Conservation (phyloP, 2,113 vertebrate species). For the Spizaetus ornatus region DNA sequence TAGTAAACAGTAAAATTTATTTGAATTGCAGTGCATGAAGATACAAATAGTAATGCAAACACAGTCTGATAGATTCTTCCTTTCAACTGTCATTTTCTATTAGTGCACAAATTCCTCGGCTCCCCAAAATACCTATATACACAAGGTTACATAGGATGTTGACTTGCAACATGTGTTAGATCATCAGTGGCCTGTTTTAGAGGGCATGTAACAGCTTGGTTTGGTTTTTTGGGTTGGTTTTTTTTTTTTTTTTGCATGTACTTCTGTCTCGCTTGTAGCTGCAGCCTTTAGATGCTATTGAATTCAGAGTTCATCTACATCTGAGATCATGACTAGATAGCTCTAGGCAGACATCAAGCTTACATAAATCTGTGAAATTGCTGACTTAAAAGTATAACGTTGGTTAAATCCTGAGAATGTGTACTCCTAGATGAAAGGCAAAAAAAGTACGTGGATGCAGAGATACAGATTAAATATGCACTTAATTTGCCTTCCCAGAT, state of each 20-base stretch:
- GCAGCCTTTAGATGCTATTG: neutral
- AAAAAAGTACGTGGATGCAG: neutral
- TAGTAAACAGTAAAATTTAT: neutral
- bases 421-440: neutral
- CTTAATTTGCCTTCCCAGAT: neutral
- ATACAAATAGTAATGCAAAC: neutral
- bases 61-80: neutral
- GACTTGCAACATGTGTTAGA: neutral
- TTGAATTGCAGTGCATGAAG: neutral
- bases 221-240: neutral
- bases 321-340: neutral
- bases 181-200: neutral
- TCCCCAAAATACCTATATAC: neutral
- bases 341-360: neutral
- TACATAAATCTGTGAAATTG: neutral
- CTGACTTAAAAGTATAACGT: neutral
- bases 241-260: neutral
- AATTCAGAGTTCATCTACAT: neutral
- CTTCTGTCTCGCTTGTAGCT: neutral
- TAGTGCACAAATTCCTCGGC: neutral
- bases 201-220: neutral
- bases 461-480: neutral
- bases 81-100: neutral
- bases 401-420: neutral
- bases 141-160: neutral